Evolutionary conservation across 2,888 invertebrate species (phyloP).

Genomic region (Abscondita cerata): DNA sequence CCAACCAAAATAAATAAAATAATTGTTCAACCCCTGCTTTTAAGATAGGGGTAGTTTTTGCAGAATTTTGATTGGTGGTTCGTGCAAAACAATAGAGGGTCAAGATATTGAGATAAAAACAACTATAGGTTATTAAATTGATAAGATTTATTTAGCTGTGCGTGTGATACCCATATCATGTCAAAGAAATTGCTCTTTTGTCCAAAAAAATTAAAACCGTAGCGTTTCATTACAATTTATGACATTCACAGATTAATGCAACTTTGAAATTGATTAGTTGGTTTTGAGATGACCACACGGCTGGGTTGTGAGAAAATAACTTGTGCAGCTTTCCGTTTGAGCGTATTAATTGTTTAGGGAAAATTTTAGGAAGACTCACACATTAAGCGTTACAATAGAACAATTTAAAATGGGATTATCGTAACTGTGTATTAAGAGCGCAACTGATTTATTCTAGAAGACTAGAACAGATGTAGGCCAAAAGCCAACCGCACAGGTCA

Average conservation of each 20-base stretch:
- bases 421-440: constrained; percentile 39
- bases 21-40: constrained; percentile 45
- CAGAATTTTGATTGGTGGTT: constrained; percentile 29
- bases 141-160: constrained; percentile 27
- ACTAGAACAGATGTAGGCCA: constrained; percentile 60
- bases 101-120: constrained; percentile 37
- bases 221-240: constrained; percentile 34
- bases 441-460: constrained; percentile 47
- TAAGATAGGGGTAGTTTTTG: constrained; percentile 43
- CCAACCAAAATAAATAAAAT: constrained; percentile 53
- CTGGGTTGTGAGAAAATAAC: constrained; percentile 27
- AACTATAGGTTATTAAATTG: constrained; percentile 29
- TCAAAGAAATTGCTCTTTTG: constrained; percentile 36
- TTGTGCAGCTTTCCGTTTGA: constrained; percentile 17
- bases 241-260: constrained; percentile 21
- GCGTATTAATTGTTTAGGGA: constrained; percentile 16
- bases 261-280: constrained; percentile 14
- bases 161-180: constrained; percentile 37
- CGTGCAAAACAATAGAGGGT: constrained; percentile 38
- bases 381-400: constrained; percentile 39
- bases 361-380: constrained; percentile 32
- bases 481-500: constrained; percentile 56
- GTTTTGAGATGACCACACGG: neutral
- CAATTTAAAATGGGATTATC: constrained; percentile 44
- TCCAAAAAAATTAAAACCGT: constrained; percentile 31